Conservation (phyloP, 2,888 invertebrate species). For the Liopterus haemorrhoidalis region DNA sequence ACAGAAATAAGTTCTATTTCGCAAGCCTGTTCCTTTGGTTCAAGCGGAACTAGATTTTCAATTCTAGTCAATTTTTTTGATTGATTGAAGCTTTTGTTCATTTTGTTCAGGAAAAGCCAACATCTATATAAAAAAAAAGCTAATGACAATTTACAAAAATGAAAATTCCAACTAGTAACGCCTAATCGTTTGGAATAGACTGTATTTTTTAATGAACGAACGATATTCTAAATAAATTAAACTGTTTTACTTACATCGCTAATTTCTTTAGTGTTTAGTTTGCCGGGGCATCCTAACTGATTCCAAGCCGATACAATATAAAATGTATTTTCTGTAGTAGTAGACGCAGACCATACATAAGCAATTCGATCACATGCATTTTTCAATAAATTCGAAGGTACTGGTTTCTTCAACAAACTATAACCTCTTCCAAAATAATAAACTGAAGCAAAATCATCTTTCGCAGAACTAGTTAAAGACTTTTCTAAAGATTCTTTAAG, state of each 20-base stretch:
- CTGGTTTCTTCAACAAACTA: constrained; percentile 7
- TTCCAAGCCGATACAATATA: constrained; percentile 16
- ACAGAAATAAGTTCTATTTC: too few relatives aligned
- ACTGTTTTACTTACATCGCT: constrained; percentile 15
- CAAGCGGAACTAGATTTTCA: too few relatives aligned
- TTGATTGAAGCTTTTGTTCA: too few relatives aligned
- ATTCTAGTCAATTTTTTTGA: too few relatives aligned
- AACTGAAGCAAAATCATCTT: constrained; percentile 18
- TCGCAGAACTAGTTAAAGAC: constrained; percentile 4
- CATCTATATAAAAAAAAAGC: too few relatives aligned
- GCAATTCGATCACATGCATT: constrained; percentile 1
- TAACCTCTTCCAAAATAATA: constrained; percentile 17
- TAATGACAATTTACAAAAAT: too few relatives aligned
- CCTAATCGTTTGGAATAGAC: too few relatives aligned
- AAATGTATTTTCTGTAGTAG: constrained; percentile 12
- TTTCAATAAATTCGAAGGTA: constrained; percentile 14
- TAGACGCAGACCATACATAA: not conserved
- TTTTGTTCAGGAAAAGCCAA: too few relatives aligned
- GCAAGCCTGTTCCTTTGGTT: too few relatives aligned
- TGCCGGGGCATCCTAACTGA: constrained; percentile 11
- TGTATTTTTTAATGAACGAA: too few relatives aligned
- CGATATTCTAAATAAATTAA: too few relatives aligned
- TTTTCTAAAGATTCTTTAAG: constrained; percentile 16
- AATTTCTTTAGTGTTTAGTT: constrained; percentile 10
- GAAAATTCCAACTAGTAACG: too few relatives aligned